Percentiles rank a stretch among this genome's conserved stretches.
These are phyloP conservation scores for Diachrysia chrysitis DNA, from an alignment of 2,888 invertebrate species.

Conservation along the genomic window DNA sequence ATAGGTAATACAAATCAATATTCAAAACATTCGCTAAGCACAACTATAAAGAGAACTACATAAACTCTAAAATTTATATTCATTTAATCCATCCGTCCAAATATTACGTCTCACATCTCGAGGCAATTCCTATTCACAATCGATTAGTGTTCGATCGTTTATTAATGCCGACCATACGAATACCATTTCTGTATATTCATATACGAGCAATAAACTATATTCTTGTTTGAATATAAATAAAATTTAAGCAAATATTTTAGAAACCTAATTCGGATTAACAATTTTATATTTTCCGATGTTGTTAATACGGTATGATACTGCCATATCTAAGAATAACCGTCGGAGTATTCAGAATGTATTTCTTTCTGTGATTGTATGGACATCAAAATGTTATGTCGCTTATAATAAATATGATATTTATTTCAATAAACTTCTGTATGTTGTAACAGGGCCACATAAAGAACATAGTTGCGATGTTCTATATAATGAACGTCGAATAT, in stretches of 20 bases:
- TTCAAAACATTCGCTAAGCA: constrained; percentile 66
- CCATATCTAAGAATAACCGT: constrained; percentile 38
- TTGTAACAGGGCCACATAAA: constrained; percentile 29
- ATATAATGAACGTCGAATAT: constrained; percentile 39
- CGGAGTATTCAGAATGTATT: constrained; percentile 26
- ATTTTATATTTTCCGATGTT: constrained; percentile 55
- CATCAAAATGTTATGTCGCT: constrained; percentile 44
- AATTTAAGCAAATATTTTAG: constrained; percentile 74
- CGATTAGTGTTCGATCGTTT: constrained; percentile 75
- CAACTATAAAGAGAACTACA: constrained; percentile 68
- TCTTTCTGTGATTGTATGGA: constrained; percentile 33
- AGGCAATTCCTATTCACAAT: constrained; percentile 79
- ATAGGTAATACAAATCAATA: constrained; percentile 75
- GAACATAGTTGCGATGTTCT: constrained; percentile 30
- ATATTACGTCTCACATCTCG: constrained; percentile 70
- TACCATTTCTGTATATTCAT: constrained; percentile 70
- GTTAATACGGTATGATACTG: constrained; percentile 50
- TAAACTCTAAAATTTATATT: constrained; percentile 73
- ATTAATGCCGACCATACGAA: constrained; percentile 68
- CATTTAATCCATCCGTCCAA: constrained; percentile 71
- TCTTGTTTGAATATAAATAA: constrained; percentile 76
- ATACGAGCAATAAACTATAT: constrained; percentile 72
- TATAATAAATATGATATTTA: constrained; percentile 44
- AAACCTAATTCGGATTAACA: constrained; percentile 61
- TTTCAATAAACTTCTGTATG: constrained; percentile 41